Conservation (phyloP, 2,113 vertebrate genomes). For the Malurus elegans region DNA sequence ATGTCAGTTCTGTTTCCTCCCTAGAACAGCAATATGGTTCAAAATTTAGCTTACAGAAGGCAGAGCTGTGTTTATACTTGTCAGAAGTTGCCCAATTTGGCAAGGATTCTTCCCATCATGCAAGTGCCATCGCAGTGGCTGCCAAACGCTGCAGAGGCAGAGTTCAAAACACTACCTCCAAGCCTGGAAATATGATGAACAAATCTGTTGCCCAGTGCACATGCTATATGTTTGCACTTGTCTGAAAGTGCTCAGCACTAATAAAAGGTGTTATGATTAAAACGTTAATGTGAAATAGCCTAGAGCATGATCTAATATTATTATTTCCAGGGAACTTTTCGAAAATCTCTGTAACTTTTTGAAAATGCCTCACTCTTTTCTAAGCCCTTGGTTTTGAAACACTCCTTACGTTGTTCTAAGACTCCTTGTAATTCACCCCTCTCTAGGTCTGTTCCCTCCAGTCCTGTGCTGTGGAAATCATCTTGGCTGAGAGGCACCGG, state of each 20-base stretch:
- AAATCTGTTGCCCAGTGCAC: background rate
- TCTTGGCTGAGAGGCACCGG: background rate
- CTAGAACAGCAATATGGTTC: background rate
- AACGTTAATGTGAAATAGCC: background rate
- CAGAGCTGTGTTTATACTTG: slow-evolving; percentile 55
- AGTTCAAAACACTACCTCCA: slow-evolving; percentile 35
- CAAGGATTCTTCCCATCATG: slow-evolving; percentile 13
- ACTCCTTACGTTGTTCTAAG: background rate
- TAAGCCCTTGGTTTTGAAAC: background rate
- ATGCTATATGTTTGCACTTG: background rate
- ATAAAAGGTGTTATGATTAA: background rate
- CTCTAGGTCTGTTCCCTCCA: background rate
- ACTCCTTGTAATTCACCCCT: background rate
- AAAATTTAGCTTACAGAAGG: slow-evolving; percentile 18
- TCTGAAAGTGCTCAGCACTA: background rate
- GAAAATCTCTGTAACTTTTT: background rate
- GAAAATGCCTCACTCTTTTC: background rate
- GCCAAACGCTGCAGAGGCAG: slow-evolving; percentile 38
- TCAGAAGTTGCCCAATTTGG: slow-evolving; percentile 53
- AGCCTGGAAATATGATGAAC: background rate
- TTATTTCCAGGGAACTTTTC: background rate
- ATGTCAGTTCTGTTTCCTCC: background rate
- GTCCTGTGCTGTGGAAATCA: background rate
- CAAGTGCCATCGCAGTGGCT: background rate
- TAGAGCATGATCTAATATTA: background rate